Evolutionary conservation across 2,888 invertebrate species (phyloP), one percentile per base, ranked within the genome.

Genomic region (Drosophila pegasa): DNA sequence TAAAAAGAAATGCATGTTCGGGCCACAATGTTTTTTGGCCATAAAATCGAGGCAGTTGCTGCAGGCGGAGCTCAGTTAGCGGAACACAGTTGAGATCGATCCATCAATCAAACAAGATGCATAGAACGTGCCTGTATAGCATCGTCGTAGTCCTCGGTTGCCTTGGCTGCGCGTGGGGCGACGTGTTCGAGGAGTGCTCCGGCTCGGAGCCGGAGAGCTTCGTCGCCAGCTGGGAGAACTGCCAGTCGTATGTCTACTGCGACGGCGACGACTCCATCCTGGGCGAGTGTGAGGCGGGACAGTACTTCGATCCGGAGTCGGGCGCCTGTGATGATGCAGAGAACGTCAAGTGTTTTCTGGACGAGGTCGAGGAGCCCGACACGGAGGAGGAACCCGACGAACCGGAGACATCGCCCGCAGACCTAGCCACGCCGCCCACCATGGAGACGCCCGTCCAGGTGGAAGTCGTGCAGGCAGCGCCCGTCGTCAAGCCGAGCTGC

Each of bases 191-290:
- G 4, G 90, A 91, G 68, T 91, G 91, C 52, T 70, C 84, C 0
- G 81, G 69, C 1, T 45, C 70, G 0, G 67, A 67, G 0, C 51
- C 65, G 0, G 81, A 81, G 3, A 76, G 77, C 1, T 91, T 90
- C 47, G 83, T 91, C 8, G 66, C 81, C 12, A 89, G 87, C 58
- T 76, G 73, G 57, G 76, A 82, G 0, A 90, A 71, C 52, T 91
- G 91, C 47, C 69, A 87, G 20, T 69, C 72, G 31, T 91, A 91
- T 69, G 87, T 92, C n/a, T 89, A 91, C 52, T 92, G 92, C 43
- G 67, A 85, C 55, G 87, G 78, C 6, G 90, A 84, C 2, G 85
- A 90, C 12, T 91, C 92, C 1, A 45, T 66, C 3, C 51, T 74
- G 48, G 90, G 82, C 2, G 81, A 84, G 2, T 92, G 92, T 55